Base-by-base conservation (phyloP, 2,888 invertebrate species). In the Scaptomyza reducta region DNA sequence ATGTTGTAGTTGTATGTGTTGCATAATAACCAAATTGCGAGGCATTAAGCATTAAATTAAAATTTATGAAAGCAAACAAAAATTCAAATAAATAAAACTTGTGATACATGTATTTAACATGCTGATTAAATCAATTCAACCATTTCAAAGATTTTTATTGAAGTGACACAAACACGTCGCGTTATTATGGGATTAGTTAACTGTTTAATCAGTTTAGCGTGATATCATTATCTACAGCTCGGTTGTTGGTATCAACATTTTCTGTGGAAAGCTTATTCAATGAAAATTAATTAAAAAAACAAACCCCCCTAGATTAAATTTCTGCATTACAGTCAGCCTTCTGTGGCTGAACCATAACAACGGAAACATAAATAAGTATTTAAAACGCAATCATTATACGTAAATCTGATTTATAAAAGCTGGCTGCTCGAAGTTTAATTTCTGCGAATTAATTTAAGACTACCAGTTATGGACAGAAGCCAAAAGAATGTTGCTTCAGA, bases 11-110 rank as follows among this genome's bases (percentile, higher is more conserved):
- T 31, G 33, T 33, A 13, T 33, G 38, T 50, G 54, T 61, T 73
- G 65, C 62, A 67, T 53, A 63, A 70, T 59, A 59, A 53, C 59
- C 56, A 50, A 51, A 35, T 31, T 18, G 25, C 54, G 46, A 29
- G 45, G 18, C 6, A 31, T 31, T 38, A 14, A 38, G 38, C 38
- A 38, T 38, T 38, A 9, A 38, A 38, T 38, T 14, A 58, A 40
- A 42, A 50, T 31, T 46, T 6, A 38, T 40, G 16, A 42, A 6
- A 13, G 31, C 3, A 25, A n/a, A 27, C 10, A 2, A 1, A n/a
- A 33, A 33, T 33, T 14, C 9, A 31, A 3, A 13, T 33, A 18
- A 33, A 18, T 18, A 33, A 29, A 18, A 16, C 13, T 13, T 1
- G 31, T 10, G 18, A n/a, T 10, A n/a, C 18, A 49, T 11, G 16